Base-by-base conservation (phyloP, 2,888 invertebrate species). In the Sceliomorpha sp. region DNA sequence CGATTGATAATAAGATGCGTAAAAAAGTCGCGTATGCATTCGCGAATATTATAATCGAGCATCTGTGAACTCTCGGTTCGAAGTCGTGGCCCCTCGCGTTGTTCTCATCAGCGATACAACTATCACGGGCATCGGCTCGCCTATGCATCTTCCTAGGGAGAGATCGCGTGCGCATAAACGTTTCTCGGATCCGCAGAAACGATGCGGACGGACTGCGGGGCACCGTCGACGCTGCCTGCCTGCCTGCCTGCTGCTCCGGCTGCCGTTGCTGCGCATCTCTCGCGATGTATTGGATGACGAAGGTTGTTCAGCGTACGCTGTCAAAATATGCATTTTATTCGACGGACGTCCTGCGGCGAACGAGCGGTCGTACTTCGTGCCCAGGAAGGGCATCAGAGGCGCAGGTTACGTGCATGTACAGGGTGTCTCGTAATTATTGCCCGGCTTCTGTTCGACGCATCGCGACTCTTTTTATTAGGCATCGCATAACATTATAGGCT, bases 321-420 rank as follows among this genome's bases (percentile, higher is more conserved):
- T 84, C 83, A 83, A 83, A 84, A 84, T 81, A 83, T 75, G 63
- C 71, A 58, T 53, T 68, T 68, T 69, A 73, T 73, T 79, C 60
- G 68, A 37, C 60, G 66, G 53, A 73, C 75, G 59, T 75, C 83
- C 81, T 67, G 82, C 68, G 63, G 83, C 44, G 82, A 74, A 73
- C 64, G 75, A 73, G 75, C 74, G 74, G 75, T 74, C 73, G 75
- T 72, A 70, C 74, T 70, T 78, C 74, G 72, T 75, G 62, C 53
- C 29, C 39, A 59, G 17, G 8, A 34, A 29, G 55, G 55, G 39
- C 26, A n/a, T n/a, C n/a, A 63, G 48, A 48, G 51, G 42, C 15
- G n/a, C 20, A 10, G 37, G 20, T 20, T 20, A 20, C 5, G 20
- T 5, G 5, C 20, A 20, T 5, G 20, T 20, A 20, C 20, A 2